phyloP scores from a whole-genome alignment of 2,113 vertebrate species.

The Halcyon malimbica region DNA sequence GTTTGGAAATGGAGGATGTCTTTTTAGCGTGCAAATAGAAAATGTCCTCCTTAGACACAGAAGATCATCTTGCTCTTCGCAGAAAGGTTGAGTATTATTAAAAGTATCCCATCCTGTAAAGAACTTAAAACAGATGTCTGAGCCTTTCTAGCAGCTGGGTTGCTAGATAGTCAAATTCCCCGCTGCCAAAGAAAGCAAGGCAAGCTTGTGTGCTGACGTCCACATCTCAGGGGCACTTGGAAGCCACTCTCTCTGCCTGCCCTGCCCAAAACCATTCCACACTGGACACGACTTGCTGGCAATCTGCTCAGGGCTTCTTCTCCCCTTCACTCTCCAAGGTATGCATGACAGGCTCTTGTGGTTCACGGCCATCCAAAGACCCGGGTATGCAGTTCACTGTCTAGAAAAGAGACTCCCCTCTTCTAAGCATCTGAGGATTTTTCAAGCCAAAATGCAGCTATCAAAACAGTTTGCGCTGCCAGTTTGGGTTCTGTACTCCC shows the following conservation, averaged over 20 bases:
- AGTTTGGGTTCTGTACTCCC: neutral
- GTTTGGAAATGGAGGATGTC: neutral
- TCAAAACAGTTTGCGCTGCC: neutral
- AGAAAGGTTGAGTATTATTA: neutral
- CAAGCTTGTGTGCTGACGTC: neutral
- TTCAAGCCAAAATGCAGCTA: conserved; percentile 8
- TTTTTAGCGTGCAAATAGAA: neutral
- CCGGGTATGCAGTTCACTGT: neutral
- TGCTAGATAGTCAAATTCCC: neutral
- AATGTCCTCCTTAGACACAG: neutral
- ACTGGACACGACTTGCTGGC: neutral
- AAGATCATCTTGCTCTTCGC: neutral
- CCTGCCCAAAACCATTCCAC: neutral
- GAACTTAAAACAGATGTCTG: neutral
- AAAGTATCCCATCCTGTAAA: neutral
- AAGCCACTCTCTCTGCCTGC: neutral
- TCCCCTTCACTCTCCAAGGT: neutral
- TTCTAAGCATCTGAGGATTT: neutral
- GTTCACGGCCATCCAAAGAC: neutral
- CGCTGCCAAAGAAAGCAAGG: conserved; percentile 39
- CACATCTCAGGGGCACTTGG: neutral
- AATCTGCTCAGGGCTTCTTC: neutral
- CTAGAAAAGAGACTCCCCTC: neutral
- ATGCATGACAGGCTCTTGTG: fast-evolving
- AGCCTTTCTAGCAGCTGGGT: conserved; percentile 10